These are phyloP conservation scores for Sitobion miscanthi DNA, from an alignment of 1,140 invertebrate species.

Conservation along the genomic window DNA sequence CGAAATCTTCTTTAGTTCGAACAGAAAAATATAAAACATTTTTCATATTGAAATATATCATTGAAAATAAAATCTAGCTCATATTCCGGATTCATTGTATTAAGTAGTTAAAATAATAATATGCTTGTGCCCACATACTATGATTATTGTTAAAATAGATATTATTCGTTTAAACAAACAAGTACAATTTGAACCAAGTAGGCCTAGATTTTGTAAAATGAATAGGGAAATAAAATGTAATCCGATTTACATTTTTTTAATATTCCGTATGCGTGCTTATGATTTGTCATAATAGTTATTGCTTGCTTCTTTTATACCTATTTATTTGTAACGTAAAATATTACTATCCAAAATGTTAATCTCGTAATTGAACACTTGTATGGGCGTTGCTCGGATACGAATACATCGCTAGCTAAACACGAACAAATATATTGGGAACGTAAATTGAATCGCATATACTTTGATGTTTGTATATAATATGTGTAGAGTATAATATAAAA, in stretches of 20 bases:
- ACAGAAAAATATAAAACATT: too few relatives aligned
- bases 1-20: background rate
- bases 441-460: background rate
- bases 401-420: background rate
- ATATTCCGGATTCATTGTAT: background rate
- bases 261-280: background rate
- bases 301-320: background rate
- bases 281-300: background rate
- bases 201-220: background rate
- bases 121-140: background rate
- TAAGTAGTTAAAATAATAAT: background rate
- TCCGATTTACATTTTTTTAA: background rate
- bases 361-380: conserved; percentile 25
- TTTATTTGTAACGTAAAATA: background rate
- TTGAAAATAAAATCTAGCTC: background rate
- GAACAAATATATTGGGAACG: background rate
- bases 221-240: background rate
- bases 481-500: background rate
- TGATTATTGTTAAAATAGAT: background rate
- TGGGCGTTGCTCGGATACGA: conserved; percentile 32
- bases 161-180: background rate
- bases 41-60: too few relatives aligned
- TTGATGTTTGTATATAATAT: background rate
- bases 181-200: background rate
- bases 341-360: background rate